Percentiles rank a stretch among this genome's conserved stretches.
Evolutionary conservation across 2,888 invertebrate genomes (phyloP).

Genomic region (Apoda limacodes): DNA sequence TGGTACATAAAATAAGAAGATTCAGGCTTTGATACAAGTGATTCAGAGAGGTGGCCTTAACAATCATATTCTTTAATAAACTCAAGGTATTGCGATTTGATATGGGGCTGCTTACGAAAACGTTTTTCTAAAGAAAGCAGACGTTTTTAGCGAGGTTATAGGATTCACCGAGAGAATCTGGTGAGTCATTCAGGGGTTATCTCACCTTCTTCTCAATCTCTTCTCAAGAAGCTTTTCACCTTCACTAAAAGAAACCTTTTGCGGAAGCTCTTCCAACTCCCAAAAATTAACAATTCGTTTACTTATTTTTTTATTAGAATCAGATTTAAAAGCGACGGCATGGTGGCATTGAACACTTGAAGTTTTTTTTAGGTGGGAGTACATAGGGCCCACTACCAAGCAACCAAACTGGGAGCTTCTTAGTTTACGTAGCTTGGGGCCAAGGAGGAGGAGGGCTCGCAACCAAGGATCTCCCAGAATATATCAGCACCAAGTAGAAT

Average conservation of each 20-base stretch:
- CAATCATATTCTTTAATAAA: slow-evolving; percentile 10
- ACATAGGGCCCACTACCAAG: slow-evolving; percentile 21
- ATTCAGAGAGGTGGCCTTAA: slow-evolving; percentile 12
- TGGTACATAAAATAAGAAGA: too few species aligned
- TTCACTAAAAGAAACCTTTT: slow-evolving; percentile 2
- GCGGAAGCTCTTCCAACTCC: slow-evolving; percentile 11
- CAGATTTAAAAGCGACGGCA: too few species aligned
- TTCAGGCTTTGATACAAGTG: slow-evolving; percentile 23
- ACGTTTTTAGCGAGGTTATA: too few species aligned
- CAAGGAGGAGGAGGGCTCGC: slow-evolving; percentile 18
- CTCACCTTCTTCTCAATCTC: slow-evolving; percentile 10
- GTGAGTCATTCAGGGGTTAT: slow-evolving; percentile 10
- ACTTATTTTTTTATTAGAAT: too few species aligned
- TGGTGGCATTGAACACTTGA: too few species aligned
- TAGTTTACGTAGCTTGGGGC: slow-evolving; percentile 15
- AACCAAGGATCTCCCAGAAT: slow-evolving; percentile 11
- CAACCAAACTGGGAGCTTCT: slow-evolving; percentile 20
- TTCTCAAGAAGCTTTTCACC: slow-evolving; percentile 11
- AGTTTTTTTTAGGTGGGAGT: too few species aligned
- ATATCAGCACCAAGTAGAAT: slow-evolving; percentile 18
- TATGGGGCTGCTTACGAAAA: slow-evolving; percentile 5
- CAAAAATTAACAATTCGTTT: slow-evolving; percentile 10
- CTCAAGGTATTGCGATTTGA: slow-evolving; percentile 8
- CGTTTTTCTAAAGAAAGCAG: too few species aligned
- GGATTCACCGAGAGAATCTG: too few species aligned